phyloP scores from a whole-genome alignment of 1,140 invertebrate species.

The Drosophila dunni region DNA sequence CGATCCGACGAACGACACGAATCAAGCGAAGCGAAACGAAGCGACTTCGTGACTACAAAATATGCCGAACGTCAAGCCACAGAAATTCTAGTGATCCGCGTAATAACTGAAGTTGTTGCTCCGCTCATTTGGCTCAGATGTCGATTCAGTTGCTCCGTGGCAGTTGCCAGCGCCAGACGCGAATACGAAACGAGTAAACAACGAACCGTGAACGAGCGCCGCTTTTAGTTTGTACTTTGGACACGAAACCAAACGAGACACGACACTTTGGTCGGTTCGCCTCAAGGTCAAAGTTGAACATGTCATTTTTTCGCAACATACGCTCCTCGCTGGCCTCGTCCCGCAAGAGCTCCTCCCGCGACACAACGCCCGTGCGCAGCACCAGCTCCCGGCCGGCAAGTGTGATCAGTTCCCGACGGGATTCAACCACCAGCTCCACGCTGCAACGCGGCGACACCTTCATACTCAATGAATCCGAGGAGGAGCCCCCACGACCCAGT shows the following conservation, averaged over 20 bases:
- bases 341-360: slow-evolving; percentile 75
- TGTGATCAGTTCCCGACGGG: slow-evolving; percentile 66
- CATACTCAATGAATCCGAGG: slow-evolving; percentile 63
- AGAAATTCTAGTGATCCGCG: slow-evolving; percentile 77
- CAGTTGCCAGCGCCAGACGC: slow-evolving; percentile 61
- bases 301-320: slow-evolving; percentile 83
- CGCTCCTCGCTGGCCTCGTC: slow-evolving; percentile 73
- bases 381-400: slow-evolving; percentile 66
- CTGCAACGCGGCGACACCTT: slow-evolving; percentile 79
- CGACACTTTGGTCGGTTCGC: background rate
- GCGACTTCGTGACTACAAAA: background rate
- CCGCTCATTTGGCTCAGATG: slow-evolving; percentile 21
- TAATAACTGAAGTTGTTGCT: slow-evolving; percentile 67
- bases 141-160: slow-evolving; percentile 52
- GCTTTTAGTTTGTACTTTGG: slow-evolving; percentile 1
- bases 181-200: background rate
- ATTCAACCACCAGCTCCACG: slow-evolving; percentile 66
- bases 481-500: slow-evolving; percentile 46
- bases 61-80: background rate
- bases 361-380: slow-evolving; percentile 74
- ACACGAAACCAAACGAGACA: background rate
- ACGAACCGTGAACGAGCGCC: background rate
- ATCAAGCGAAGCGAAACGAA: slow-evolving; percentile 15
- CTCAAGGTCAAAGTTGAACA: slow-evolving; percentile 35
- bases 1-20: background rate